Conservation (phyloP, 2,797 vertebrate genomes). For the Gila robusta region DNA sequence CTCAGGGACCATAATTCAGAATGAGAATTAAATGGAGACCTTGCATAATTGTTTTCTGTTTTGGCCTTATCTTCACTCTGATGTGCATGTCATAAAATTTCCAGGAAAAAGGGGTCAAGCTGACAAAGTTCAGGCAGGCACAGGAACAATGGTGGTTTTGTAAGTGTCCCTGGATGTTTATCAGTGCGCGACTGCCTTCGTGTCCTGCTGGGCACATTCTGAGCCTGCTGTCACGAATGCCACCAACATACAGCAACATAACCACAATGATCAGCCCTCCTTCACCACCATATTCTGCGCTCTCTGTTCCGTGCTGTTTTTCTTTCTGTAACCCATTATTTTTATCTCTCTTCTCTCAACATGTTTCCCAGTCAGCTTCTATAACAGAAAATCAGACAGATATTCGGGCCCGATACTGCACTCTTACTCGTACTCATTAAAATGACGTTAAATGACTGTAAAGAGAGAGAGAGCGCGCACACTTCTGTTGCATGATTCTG, state of each 20-base stretch:
- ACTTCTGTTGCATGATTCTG: too few relatives aligned
- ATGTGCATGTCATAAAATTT: conserved; percentile 14
- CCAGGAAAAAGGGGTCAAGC: conserved; percentile 35
- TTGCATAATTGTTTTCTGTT: neutral
- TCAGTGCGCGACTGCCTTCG: conserved; percentile 48
- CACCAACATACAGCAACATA: conserved; percentile 34
- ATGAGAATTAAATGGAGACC: neutral
- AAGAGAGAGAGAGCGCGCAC: too few relatives aligned
- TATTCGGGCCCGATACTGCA: too few relatives aligned
- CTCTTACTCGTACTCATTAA: too few relatives aligned
- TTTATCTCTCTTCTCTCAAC: neutral
- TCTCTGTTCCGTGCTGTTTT: neutral
- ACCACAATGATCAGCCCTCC: conserved; percentile 12
- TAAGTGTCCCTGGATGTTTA: conserved; percentile 58
- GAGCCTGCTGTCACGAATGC: conserved; percentile 43
- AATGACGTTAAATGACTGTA: too few relatives aligned
- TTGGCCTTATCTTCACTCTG: neutral
- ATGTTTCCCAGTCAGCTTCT: neutral
- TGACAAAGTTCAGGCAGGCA: conserved; percentile 51
- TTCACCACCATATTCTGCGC: conserved; percentile 30
- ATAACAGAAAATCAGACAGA: conserved; percentile 7
- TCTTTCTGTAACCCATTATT: neutral
- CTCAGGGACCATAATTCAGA: neutral
- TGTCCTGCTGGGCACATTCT: conserved; percentile 54
- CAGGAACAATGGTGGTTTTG: conserved; percentile 61